A percentile compares a stretch with the other conserved stretches of the same genome.
Evolutionary conservation across 2,888 invertebrate genomes (phyloP).

Genomic region (Punctoribates punctum): DNA sequence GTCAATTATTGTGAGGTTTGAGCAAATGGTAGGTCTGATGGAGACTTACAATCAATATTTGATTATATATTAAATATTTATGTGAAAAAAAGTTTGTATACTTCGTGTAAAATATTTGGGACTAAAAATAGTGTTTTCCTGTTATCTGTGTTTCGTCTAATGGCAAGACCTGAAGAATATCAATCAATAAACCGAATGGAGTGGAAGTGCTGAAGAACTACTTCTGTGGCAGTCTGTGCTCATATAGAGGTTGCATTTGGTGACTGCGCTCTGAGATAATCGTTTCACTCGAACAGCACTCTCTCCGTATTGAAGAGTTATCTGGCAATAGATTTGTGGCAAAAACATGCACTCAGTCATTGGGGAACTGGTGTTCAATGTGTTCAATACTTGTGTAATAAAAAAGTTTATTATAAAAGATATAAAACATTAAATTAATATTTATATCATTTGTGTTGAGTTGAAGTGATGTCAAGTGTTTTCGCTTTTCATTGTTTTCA

Average conservation of each 20-base stretch:
- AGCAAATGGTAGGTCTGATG: no score
- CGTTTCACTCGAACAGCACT: not conserved
- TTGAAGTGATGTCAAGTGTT: no score
- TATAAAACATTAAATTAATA: no score
- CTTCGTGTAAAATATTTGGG: not conserved
- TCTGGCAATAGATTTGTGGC: not conserved
- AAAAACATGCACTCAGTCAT: not conserved
- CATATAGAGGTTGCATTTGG: not conserved
- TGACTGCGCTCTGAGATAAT: constrained; percentile 9
- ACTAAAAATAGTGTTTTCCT: not conserved
- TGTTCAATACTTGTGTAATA: not conserved
- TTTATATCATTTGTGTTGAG: no score
- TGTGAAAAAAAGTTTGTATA: not conserved
- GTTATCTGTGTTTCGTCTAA: not conserved
- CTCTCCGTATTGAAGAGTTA: not conserved
- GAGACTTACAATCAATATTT: no score
- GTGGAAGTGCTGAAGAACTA: constrained; percentile 6
- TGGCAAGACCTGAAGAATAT: constrained; percentile 13
- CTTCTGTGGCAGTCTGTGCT: not conserved
- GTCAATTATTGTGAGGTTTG: no score
- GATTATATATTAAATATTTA: not conserved
- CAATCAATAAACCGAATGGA: constrained; percentile 4
- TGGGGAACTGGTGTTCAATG: not conserved
- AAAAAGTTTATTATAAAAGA: not conserved
- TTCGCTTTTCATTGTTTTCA: no score